Evolutionary conservation across 1,140 invertebrate genomes (phyloP).

Genomic region (Camponotus pennsylvanicus): DNA sequence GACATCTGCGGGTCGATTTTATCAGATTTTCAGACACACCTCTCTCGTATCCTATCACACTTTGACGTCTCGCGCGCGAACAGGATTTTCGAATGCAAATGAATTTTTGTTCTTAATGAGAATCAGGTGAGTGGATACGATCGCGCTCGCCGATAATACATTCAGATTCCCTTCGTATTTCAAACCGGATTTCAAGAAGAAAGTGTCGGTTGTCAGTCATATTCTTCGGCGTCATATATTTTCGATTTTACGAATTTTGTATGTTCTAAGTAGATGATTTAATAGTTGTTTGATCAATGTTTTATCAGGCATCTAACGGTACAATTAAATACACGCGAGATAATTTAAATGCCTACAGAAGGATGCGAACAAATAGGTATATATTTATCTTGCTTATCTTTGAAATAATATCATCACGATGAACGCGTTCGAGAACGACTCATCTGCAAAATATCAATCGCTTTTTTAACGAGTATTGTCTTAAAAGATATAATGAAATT

Average conservation of each 20-base stretch:
- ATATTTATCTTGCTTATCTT: background rate
- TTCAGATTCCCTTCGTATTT: background rate
- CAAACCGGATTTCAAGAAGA: background rate
- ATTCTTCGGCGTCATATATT: background rate
- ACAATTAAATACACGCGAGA: background rate
- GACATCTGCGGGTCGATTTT: conserved; percentile 72
- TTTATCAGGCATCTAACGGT: background rate
- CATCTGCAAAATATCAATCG: background rate
- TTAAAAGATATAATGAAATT: too few species aligned
- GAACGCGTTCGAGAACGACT: background rate
- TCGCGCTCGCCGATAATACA: background rate
- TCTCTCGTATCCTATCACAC: conserved; percentile 64
- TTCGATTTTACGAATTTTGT: background rate
- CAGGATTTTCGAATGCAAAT: conserved; percentile 33
- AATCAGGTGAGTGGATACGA: background rate
- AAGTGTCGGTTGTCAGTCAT: background rate
- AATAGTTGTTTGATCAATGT: background rate
- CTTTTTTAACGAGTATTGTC: background rate
- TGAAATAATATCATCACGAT: conserved; percentile 18
- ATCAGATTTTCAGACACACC: conserved; percentile 74
- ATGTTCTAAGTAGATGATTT: background rate
- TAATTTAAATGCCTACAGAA: background rate
- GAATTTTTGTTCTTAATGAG: background rate
- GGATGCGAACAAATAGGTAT: conserved; percentile 6
- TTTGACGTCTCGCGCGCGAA: conserved; percentile 21